Conservation (phyloP, 2,797 vertebrate genomes). For the Syndactyla subalaris region DNA sequence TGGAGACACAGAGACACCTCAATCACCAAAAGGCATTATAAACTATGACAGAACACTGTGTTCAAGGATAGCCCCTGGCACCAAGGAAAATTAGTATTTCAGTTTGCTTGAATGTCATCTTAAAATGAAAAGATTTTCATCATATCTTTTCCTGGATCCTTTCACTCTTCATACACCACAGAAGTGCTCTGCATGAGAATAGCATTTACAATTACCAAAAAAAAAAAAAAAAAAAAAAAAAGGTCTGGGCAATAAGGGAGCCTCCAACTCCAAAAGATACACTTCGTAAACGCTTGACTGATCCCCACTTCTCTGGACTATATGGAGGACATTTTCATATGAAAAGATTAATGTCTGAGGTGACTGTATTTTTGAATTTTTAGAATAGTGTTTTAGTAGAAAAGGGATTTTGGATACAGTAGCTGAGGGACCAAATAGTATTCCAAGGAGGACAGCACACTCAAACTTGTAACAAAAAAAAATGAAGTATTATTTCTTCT, state of each 20-base stretch:
- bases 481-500: not conserved
- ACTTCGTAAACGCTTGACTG: not conserved
- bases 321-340: not conserved
- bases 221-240: not conserved
- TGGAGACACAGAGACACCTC: not conserved
- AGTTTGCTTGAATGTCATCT: not conserved
- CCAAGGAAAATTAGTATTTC: not conserved
- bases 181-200: not conserved
- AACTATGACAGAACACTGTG: not conserved
- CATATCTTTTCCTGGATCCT: not conserved
- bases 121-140: not conserved
- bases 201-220: not conserved
- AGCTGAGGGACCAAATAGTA: not conserved
- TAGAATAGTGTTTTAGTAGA: not conserved
- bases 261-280: not conserved
- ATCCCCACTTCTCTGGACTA: not conserved
- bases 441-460: not conserved
- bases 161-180: not conserved
- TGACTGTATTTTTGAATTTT: not conserved
- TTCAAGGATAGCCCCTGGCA: not conserved
- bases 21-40: not conserved
- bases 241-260: not conserved
- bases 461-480: not conserved
- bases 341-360: not conserved
- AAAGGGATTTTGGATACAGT: not conserved